Evolutionary conservation across 2,113 vertebrate species (phyloP).

Genomic region (human (Homo sapiens)): GRCh38 chr21:26466501-26467000

Average conservation of each 20-base stretch:
- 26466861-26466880: neutral
- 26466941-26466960: neutral
- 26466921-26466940: neutral
- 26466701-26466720: neutral
- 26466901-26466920: neutral
- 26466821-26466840: neutral
- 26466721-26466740: conserved; percentile 22
- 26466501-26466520: neutral
- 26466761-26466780: conserved; percentile 23
- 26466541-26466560: neutral
- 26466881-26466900: conserved; percentile 24
- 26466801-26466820: neutral
- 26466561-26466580: neutral
- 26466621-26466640: conserved; percentile 15
- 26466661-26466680: neutral
- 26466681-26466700: neutral
- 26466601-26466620: neutral
- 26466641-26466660: neutral
- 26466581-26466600: conserved; percentile 44
- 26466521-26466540: neutral
- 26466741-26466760: conserved; percentile 5
- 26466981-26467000: neutral
- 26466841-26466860: conserved; percentile 10
- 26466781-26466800: neutral
- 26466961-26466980: neutral